Evolutionary conservation across 2,113 vertebrate species (phyloP).

Genomic region (Eudorcas thomsonii): DNA sequence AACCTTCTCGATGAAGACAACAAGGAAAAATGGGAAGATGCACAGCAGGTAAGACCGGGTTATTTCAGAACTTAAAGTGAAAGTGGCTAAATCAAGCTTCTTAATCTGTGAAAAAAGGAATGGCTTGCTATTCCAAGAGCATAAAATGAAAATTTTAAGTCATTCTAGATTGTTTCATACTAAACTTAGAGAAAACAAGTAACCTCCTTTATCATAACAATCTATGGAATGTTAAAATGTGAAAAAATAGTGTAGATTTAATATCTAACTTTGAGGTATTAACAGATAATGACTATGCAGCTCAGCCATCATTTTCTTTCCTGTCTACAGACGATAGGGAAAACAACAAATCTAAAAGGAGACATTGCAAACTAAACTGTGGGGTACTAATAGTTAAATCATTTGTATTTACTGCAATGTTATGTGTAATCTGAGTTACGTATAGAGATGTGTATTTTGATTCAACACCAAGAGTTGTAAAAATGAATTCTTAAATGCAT

Average conservation of each 20-base stretch:
- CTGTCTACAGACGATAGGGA: neutral
- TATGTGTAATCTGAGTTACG: neutral
- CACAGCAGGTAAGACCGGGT: constrained; percentile 91
- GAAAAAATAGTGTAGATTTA: neutral
- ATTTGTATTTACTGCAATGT: neutral
- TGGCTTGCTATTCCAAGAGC: neutral
- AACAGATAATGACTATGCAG: neutral
- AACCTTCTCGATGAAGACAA: constrained; percentile 99
- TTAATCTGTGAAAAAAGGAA: neutral
- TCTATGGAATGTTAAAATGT: neutral
- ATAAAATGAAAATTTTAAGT: neutral
- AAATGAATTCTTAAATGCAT: neutral
- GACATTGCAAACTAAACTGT: neutral
- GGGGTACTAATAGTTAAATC: neutral
- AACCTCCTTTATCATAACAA: neutral
- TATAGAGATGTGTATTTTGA: neutral
- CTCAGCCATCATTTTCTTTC: neutral
- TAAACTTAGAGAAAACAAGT: neutral
- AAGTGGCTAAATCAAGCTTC: neutral
- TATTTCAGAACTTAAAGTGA: neutral
- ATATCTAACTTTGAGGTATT: neutral
- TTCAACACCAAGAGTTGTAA: neutral
- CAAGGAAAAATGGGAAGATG: constrained; percentile 98
- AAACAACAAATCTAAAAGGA: neutral
- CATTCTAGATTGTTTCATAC: neutral